Conservation (phyloP, 2,888 invertebrate genomes). For the Drosophila dives region DNA sequence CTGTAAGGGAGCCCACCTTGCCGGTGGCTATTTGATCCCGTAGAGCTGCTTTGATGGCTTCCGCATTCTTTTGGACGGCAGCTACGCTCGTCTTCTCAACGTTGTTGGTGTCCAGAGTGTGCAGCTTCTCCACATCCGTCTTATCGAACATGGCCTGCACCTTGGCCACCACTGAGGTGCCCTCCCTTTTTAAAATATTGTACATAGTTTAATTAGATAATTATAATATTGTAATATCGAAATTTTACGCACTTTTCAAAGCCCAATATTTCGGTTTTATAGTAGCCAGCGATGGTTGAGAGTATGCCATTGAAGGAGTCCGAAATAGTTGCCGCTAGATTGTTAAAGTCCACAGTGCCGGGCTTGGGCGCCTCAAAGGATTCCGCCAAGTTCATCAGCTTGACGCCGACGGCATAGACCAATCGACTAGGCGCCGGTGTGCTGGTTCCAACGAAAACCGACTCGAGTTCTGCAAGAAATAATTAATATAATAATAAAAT, state of each 20-base stretch:
- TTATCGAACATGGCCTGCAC: conserved; percentile 92
- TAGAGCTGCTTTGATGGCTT: conserved; percentile 86
- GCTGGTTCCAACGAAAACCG: conserved; percentile 85
- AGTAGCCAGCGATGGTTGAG: conserved; percentile 89
- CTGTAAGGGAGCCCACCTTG: conserved; percentile 90
- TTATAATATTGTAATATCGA: not conserved
- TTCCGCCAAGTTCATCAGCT: conserved; percentile 91
- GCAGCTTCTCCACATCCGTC: conserved; percentile 87
- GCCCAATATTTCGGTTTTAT: conserved; percentile 89
- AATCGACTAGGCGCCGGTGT: conserved; percentile 88
- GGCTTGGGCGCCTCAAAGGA: conserved; percentile 90
- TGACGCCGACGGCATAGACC: conserved; percentile 90
- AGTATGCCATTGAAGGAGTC: conserved; percentile 88
- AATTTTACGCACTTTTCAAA: conserved; percentile 88
- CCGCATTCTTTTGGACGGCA: conserved; percentile 73
- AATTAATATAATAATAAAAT: not conserved
- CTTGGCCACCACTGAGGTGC: conserved; percentile 90
- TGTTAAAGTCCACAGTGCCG: conserved; percentile 90
- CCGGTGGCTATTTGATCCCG: conserved; percentile 90
- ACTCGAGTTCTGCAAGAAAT: conserved; percentile 74
- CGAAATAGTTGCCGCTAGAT: conserved; percentile 88
- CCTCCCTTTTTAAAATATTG: conserved; percentile 84
- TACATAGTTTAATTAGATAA: not conserved
- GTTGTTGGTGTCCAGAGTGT: conserved; percentile 83
- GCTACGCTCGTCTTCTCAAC: conserved; percentile 63